Conservation (phyloP, 53 echinoderm and acorn worm species). For the Hippasteria phrygiana region DNA sequence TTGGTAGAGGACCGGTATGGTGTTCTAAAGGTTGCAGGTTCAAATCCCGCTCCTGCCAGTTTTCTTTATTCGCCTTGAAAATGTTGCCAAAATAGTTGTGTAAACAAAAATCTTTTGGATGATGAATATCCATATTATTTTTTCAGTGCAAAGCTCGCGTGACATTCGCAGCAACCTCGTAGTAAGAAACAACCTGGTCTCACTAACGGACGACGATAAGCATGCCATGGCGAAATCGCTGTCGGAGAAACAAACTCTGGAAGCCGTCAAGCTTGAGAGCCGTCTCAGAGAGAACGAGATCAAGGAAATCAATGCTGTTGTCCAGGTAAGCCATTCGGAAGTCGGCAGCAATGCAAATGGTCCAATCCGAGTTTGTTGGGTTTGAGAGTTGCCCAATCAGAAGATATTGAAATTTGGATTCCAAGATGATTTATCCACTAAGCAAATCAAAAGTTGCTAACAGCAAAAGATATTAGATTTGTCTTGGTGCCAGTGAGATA, state of each 20-base stretch:
- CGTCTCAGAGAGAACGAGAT: slow-evolving; percentile 78
- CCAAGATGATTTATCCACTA: too few species aligned
- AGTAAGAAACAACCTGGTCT: slow-evolving; percentile 75
- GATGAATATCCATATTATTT: too few species aligned
- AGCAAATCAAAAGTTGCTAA: too few species aligned
- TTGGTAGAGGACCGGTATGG: too few species aligned
- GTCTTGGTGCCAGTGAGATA: too few species aligned
- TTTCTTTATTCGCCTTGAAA: too few species aligned
- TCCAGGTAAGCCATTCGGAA: slow-evolving; percentile 63
- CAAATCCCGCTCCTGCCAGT: too few species aligned
- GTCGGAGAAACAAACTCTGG: slow-evolving; percentile 90
- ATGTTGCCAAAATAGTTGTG: too few species aligned
- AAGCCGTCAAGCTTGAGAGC: slow-evolving; percentile 88
- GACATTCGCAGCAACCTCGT: slow-evolving; percentile 88
- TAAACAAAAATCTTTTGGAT: too few species aligned
- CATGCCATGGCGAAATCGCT: slow-evolving; percentile 85
- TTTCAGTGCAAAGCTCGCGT: slow-evolving; percentile 67
- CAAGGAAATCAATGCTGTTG: slow-evolving; percentile 77
- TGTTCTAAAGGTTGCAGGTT: too few species aligned
- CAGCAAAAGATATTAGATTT: too few species aligned
- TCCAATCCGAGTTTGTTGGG: not conserved
- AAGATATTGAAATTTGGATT: too few species aligned
- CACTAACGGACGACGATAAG: slow-evolving; percentile 88
- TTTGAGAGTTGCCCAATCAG: slow-evolving; percentile 1
- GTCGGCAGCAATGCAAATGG: not conserved